Conservation (phyloP, 1,140 invertebrate species). For the Hypsibius dujardini region DNA sequence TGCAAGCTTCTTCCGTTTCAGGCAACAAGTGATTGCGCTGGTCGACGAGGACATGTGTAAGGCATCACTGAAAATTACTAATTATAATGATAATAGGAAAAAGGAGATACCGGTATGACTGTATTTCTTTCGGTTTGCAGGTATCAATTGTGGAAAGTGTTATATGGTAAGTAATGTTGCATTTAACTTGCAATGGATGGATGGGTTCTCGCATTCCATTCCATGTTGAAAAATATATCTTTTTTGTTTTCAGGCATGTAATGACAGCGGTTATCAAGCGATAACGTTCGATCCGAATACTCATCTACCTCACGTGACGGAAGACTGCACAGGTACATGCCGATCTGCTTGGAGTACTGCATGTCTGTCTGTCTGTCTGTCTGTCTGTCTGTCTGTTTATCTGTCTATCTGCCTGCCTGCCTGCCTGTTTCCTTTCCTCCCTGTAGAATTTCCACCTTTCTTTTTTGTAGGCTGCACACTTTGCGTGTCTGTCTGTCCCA, state of each 20-base stretch:
- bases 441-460: slow-evolving; percentile 8
- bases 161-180: slow-evolving; percentile 58
- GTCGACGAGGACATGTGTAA: slow-evolving; percentile 58
- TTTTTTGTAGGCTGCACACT: slow-evolving; percentile 51
- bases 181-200: background rate
- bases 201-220: background rate
- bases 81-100: background rate
- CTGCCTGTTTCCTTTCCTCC: too few species aligned
- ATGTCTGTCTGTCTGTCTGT: too few species aligned
- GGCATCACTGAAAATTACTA: background rate
- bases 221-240: background rate
- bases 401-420: too few species aligned
- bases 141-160: slow-evolving; percentile 99
- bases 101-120: slow-evolving; percentile 20
- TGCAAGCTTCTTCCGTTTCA: slow-evolving; percentile 30
- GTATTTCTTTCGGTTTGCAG: slow-evolving; percentile 64
- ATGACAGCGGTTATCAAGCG: slow-evolving; percentile 94
- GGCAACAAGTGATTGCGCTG: slow-evolving; percentile 79
- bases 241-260: slow-evolving; percentile 59
- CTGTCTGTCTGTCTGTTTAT: too few species aligned
- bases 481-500: slow-evolving; percentile 87
- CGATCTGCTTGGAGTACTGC: slow-evolving; percentile 27
- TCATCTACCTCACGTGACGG: slow-evolving; percentile 71
- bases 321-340: slow-evolving; percentile 68
- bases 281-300: slow-evolving; percentile 72